Evolutionary conservation across 2,113 vertebrate genomes (phyloP).

Genomic region (Larimichthys polyactis): DNA sequence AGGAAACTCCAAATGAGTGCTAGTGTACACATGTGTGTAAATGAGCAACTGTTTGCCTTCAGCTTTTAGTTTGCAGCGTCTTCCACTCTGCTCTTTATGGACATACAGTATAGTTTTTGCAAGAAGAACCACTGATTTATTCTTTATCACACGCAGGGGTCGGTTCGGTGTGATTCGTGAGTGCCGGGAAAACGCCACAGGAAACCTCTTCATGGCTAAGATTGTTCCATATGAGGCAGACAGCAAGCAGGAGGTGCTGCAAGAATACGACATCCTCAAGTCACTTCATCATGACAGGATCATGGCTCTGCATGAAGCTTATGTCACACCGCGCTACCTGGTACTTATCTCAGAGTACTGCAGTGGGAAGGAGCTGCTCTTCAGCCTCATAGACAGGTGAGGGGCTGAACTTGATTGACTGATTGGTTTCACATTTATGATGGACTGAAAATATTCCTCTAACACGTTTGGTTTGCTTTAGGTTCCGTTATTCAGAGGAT

Average conservation of each 20-base stretch:
- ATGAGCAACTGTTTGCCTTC: no score
- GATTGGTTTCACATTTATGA: not conserved
- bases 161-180: slow-evolving; percentile 95
- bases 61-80: no score
- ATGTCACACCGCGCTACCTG: slow-evolving; percentile 97
- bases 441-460: not conserved
- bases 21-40: no score
- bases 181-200: slow-evolving; percentile 95
- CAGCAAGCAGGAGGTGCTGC: slow-evolving; percentile 90
- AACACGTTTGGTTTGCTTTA: slow-evolving; percentile 59
- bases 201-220: slow-evolving; percentile 96
- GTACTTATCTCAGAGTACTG: slow-evolving; percentile 97
- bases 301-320: slow-evolving; percentile 96
- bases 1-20: no score
- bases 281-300: slow-evolving; percentile 93
- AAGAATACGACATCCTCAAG: slow-evolving; percentile 97
- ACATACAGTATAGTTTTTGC: not conserved
- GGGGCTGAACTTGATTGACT: not conserved
- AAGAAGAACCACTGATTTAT: not conserved
- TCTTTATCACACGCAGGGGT: slow-evolving; percentile 82
- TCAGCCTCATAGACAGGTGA: slow-evolving; percentile 95
- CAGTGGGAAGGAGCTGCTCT: slow-evolving; percentile 93
- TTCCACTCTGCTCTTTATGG: not conserved
- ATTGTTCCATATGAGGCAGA: slow-evolving; percentile 95
- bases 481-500: slow-evolving; percentile 97